Conservation (phyloP, 2,888 invertebrate genomes). For the Dasysyrphus albostriatus region DNA sequence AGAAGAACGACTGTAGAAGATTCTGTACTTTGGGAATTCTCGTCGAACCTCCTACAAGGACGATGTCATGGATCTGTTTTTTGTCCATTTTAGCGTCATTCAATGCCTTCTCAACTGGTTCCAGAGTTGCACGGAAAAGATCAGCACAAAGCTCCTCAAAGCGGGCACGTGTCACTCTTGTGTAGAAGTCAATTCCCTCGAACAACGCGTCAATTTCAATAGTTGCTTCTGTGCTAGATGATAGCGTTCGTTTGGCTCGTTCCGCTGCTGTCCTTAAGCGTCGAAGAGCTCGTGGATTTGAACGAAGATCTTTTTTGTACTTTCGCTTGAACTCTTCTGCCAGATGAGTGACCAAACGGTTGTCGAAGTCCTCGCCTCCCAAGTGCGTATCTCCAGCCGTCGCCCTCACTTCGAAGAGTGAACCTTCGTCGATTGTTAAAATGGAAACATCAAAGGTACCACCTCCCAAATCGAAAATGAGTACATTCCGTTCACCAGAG, state of each 20-base stretch:
- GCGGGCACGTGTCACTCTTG: conserved; percentile 88
- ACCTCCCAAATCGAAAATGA: conserved; percentile 86
- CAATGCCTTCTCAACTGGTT: conserved; percentile 90
- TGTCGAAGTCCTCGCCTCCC: conserved; percentile 95
- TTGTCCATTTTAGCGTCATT: conserved; percentile 91
- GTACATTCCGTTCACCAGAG: conserved; percentile 90
- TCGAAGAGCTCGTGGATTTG: conserved; percentile 87
- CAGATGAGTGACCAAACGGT: conserved; percentile 93
- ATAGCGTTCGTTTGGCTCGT: conserved; percentile 89
- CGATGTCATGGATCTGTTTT: conserved; percentile 89
- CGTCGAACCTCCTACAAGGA: conserved; percentile 91
- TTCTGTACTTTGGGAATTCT: conserved; percentile 90
- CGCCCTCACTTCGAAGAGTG: conserved; percentile 95
- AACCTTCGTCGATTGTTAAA: conserved; percentile 94
- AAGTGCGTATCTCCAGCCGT: conserved; percentile 96
- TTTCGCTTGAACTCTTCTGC: conserved; percentile 93
- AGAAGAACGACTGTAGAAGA: conserved; percentile 89
- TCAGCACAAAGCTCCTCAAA: conserved; percentile 90
- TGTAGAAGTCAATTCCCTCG: conserved; percentile 89
- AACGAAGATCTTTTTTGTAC: conserved; percentile 87
- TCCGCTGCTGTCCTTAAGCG: conserved; percentile 89
- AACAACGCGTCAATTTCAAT: conserved; percentile 89
- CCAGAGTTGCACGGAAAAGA: conserved; percentile 88
- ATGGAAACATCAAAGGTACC: conserved; percentile 97
- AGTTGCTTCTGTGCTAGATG: conserved; percentile 89